Evolutionary conservation across 2,888 invertebrate genomes (phyloP).

Genomic region (Lithosia quadra): DNA sequence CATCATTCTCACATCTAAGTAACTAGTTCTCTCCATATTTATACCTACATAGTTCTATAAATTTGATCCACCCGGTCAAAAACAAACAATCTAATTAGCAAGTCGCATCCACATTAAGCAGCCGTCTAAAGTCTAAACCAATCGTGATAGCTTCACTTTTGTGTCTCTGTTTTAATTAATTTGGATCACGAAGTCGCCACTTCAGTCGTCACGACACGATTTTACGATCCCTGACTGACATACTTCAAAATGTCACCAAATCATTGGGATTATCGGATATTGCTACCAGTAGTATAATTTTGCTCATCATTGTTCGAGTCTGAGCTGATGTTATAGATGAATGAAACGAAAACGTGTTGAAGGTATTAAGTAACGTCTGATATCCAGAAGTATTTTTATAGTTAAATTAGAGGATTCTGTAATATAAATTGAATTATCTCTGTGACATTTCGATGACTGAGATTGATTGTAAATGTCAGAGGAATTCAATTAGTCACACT

Average conservation of each 20-base stretch:
- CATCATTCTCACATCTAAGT: too few species aligned
- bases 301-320: constrained; percentile 63
- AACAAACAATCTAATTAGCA: constrained; percentile 26
- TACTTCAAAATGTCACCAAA: constrained; percentile 86
- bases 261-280: constrained; percentile 73
- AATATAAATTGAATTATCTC: too few species aligned
- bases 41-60: background rate
- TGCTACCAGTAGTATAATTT: constrained; percentile 62
- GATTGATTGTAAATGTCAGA: too few species aligned
- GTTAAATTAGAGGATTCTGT: too few species aligned
- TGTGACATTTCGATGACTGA: too few species aligned
- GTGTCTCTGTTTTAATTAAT: constrained; percentile 86
- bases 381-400: background rate
- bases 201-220: constrained; percentile 83
- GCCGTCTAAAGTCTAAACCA: constrained; percentile 59
- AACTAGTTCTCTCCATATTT: background rate
- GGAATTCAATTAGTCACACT: too few species aligned
- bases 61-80: background rate
- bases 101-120: constrained; percentile 71
- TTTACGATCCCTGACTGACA: constrained; percentile 80
- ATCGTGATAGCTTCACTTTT: constrained; percentile 84
- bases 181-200: constrained; percentile 87
- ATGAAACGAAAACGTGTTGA: constrained; percentile 51
- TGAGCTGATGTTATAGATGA: constrained; percentile 49
- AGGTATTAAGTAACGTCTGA: constrained; percentile 47